A percentile compares a stretch with the other conserved stretches of the same genome.
Conservation (phyloP, 2,113 vertebrate species). For the Campylomormyrus numenius region DNA sequence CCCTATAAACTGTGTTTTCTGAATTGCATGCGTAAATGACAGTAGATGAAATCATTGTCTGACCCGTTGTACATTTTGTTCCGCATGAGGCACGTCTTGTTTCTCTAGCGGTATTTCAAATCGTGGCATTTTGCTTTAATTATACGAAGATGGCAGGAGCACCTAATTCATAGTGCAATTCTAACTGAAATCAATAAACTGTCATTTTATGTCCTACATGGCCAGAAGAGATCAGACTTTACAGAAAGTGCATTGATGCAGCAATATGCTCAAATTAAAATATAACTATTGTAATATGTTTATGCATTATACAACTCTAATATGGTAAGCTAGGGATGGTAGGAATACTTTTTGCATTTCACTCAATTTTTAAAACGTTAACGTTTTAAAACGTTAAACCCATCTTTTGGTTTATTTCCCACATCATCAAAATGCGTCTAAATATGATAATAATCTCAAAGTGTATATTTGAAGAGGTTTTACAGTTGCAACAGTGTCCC, state of each 20-base stretch:
- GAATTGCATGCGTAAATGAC: not conserved
- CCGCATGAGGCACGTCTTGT: not conserved
- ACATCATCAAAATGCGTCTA: not conserved
- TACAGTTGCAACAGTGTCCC: not conserved
- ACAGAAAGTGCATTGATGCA: not conserved
- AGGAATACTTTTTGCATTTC: not conserved
- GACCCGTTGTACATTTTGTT: not conserved
- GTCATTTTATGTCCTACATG: not conserved
- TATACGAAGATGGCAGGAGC: not conserved
- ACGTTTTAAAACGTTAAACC: not conserved
- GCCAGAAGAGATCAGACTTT: not conserved
- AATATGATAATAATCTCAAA: not conserved
- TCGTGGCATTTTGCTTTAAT: not conserved
- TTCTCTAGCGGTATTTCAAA: not conserved
- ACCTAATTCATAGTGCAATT: not conserved
- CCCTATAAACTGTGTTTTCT: not conserved
- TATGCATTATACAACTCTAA: not conserved
- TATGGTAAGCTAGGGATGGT: not conserved
- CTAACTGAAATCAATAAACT: not conserved
- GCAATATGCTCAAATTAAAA: not conserved
- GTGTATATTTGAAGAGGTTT: not conserved
- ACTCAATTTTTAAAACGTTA: not conserved
- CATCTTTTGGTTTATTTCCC: not conserved
- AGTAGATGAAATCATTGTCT: not conserved
- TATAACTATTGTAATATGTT: not conserved